These are phyloP conservation scores for Scrobipalpa costella DNA, from an alignment of 2,888 invertebrate species.

Conservation along the genomic window DNA sequence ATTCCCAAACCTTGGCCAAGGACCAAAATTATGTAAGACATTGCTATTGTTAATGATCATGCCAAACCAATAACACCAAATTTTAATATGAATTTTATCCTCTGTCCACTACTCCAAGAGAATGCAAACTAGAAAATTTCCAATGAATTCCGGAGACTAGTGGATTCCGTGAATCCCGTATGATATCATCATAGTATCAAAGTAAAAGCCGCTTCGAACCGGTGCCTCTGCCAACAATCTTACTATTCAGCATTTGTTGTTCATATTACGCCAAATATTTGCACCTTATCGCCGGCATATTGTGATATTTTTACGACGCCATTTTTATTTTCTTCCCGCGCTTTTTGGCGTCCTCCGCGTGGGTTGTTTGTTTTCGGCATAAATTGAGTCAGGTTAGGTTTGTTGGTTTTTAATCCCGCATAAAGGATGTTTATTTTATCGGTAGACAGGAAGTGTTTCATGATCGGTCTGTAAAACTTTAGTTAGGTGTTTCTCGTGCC, in stretches of 20 bases:
- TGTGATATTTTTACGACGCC: slow-evolving; percentile 65
- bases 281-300: slow-evolving; percentile 61
- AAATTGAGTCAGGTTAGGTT: slow-evolving; percentile 40
- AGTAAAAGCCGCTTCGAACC: slow-evolving; percentile 49
- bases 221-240: slow-evolving; percentile 66
- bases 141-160: slow-evolving; percentile 1
- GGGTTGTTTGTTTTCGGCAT: slow-evolving; percentile 47
- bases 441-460: slow-evolving; percentile 25
- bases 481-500: not conserved
- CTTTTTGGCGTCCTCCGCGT: slow-evolving; percentile 51
- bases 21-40: too few relatives aligned
- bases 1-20: too few relatives aligned
- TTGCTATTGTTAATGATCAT: too few relatives aligned
- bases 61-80: too few relatives aligned
- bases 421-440: slow-evolving; percentile 39
- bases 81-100: too few relatives aligned
- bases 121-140: not conserved
- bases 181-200: slow-evolving; percentile 52
- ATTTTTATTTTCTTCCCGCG: slow-evolving; percentile 60
- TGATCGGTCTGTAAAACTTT: slow-evolving; percentile 4
- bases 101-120: too few relatives aligned
- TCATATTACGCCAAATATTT: slow-evolving; percentile 72
- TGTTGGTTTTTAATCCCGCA: slow-evolving; percentile 33
- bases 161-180: slow-evolving; percentile 40
- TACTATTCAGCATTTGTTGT: slow-evolving; percentile 67